A percentile compares a stretch with the other conserved stretches of the same genome.
Evolutionary conservation across 2,797 vertebrate genomes (phyloP).

Genomic region (Acanthurus lineatus): DNA sequence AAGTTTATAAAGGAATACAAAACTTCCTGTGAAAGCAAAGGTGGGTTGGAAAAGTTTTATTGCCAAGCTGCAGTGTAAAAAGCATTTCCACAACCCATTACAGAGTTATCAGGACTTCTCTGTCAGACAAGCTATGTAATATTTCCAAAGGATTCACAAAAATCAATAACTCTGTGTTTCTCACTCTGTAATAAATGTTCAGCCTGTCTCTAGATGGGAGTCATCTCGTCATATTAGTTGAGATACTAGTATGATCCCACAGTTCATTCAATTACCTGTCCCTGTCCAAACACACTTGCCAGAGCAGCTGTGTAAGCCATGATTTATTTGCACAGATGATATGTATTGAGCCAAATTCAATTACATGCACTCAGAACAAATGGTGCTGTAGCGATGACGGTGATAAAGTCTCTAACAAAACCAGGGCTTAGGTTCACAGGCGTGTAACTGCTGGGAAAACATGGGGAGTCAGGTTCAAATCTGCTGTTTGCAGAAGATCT

Average conservation of each 20-base stretch:
- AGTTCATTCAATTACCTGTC: conserved; percentile 51
- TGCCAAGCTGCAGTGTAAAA: conserved; percentile 5
- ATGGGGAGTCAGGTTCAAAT: conserved; percentile 13
- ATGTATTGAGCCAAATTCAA: conserved; percentile 61
- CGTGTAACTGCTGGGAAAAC: conserved; percentile 8
- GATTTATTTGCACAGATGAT: conserved; percentile 65
- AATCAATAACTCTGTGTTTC: neutral
- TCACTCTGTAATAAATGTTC: neutral
- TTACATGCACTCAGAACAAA: conserved; percentile 54
- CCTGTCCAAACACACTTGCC: conserved; percentile 47
- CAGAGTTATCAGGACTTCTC: neutral
- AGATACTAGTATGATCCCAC: conserved; percentile 42
- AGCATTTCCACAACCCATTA: neutral
- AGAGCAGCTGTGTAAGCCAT: conserved; percentile 20
- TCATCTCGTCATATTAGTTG: conserved; percentile 30
- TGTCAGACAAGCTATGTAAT: neutral
- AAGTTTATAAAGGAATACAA: no score
- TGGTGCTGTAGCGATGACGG: conserved; percentile 17
- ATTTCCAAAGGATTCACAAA: neutral
- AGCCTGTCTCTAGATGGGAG: neutral
- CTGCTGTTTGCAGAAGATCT: conserved; percentile 27
- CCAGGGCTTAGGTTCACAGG: conserved; percentile 6
- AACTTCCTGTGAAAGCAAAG: no score
- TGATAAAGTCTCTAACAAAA: conserved; percentile 29
- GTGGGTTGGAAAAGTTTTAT: no score